Conservation (phyloP, 2,113 vertebrate genomes). For the Lontra canadensis region DNA sequence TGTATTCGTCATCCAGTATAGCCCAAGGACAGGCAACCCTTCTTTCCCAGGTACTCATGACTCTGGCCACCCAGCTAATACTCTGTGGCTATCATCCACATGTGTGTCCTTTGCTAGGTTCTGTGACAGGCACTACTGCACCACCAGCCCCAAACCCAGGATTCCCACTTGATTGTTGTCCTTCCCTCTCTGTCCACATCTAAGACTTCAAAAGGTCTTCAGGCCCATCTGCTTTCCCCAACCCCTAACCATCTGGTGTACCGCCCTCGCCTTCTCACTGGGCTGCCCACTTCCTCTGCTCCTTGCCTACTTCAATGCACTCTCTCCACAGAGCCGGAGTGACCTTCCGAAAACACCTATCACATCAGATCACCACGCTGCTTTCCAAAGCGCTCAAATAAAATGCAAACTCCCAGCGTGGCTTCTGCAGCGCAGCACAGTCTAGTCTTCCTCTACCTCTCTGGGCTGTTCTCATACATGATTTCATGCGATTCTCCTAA, state of each 20-base stretch:
- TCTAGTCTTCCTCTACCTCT: background rate
- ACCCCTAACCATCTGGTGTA: background rate
- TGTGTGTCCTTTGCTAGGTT: no score
- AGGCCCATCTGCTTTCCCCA: background rate
- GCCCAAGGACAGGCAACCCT: rapidly evolving
- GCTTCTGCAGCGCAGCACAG: background rate
- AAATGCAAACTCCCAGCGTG: background rate
- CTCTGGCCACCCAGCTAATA: rapidly evolving
- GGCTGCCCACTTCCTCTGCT: background rate
- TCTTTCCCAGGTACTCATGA: no score
- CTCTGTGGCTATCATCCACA: rapidly evolving
- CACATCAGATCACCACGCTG: background rate
- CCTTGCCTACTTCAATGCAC: rapidly evolving
- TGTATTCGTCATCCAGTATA: rapidly evolving
- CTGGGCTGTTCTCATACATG: background rate
- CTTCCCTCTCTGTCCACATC: background rate
- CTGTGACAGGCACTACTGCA: background rate
- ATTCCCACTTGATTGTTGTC: no score
- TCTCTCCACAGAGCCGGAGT: background rate
- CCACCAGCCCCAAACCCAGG: background rate
- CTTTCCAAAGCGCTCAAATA: background rate
- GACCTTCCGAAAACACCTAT: background rate
- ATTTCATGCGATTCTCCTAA: background rate
- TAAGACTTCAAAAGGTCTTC: background rate
- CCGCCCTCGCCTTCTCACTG: background rate